Conservation (phyloP, 2,888 invertebrate species). For the Lepas anatifera region DNA sequence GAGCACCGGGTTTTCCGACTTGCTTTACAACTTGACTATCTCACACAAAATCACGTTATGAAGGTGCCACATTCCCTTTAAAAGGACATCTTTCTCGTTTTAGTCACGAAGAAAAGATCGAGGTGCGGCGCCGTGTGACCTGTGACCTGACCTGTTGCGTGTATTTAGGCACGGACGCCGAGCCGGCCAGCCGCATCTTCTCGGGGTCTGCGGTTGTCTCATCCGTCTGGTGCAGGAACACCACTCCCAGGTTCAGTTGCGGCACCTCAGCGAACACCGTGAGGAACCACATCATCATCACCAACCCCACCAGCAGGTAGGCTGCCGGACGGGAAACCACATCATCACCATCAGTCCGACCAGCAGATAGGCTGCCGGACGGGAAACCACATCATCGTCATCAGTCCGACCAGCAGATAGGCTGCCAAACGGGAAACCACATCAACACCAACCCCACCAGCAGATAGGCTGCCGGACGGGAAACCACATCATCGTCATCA, state of each 20-base stretch:
- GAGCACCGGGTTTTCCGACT: too few species aligned
- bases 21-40: too few species aligned
- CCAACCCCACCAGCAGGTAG: conserved; percentile 65
- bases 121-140: too few species aligned
- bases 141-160: conserved; percentile 37
- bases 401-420: not conserved
- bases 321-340: conserved; percentile 40
- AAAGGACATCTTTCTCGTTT: too few species aligned
- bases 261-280: conserved; percentile 81
- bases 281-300: conserved; percentile 69
- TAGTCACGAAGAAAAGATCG: too few species aligned
- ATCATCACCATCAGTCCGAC: not conserved
- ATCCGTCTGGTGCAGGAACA: conserved; percentile 55
- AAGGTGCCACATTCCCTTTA: too few species aligned
- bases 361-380: not conserved
- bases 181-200: conserved; percentile 21
- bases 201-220: conserved; percentile 28
- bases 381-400: too few species aligned
- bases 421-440: conserved; percentile 50
- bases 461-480: conserved; percentile 58
- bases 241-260: conserved; percentile 66
- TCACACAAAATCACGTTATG: too few species aligned
- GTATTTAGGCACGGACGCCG: conserved; percentile 34
- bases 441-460: conserved; percentile 65
- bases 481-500: conserved; percentile 71